Evolutionary conservation across 2,797 vertebrate species (phyloP).

Genomic region (Crocodylus rhombifer): DNA sequence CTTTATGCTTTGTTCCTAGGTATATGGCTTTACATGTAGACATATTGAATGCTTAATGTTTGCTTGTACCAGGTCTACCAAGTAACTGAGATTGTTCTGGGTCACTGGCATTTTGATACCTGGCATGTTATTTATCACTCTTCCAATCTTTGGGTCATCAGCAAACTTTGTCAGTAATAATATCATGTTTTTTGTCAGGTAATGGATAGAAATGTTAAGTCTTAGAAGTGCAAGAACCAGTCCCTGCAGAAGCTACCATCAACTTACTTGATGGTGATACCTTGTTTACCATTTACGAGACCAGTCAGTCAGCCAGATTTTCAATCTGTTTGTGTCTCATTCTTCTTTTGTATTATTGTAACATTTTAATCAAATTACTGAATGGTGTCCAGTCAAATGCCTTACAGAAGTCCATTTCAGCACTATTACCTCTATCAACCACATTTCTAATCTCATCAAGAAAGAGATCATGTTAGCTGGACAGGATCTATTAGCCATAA

Average conservation of each 20-base stretch:
- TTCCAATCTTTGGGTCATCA: not conserved
- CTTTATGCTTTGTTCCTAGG: not conserved
- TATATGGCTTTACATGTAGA: not conserved
- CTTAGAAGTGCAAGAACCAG: too few species aligned
- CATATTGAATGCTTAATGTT: not conserved
- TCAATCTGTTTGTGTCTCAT: too few species aligned
- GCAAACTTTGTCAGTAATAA: not conserved
- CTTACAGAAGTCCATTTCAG: too few species aligned
- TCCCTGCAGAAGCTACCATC: too few species aligned
- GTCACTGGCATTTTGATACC: too few species aligned
- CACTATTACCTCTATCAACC: not conserved
- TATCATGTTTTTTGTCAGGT: not conserved
- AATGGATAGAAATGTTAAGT: not conserved
- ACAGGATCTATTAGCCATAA: not conserved
- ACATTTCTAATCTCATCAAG: not conserved
- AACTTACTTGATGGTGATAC: too few species aligned
- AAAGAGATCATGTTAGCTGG: not conserved
- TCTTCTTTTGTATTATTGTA: too few species aligned
- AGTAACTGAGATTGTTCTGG: not conserved
- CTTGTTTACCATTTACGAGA: too few species aligned
- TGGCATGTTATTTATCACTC: too few species aligned
- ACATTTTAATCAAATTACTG: too few species aligned
- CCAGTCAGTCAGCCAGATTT: too few species aligned
- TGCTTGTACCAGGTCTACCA: not conserved
- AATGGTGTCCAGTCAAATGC: too few species aligned